Conservation (phyloP, 2,113 vertebrate genomes). For the Anoura caudifer region DNA sequence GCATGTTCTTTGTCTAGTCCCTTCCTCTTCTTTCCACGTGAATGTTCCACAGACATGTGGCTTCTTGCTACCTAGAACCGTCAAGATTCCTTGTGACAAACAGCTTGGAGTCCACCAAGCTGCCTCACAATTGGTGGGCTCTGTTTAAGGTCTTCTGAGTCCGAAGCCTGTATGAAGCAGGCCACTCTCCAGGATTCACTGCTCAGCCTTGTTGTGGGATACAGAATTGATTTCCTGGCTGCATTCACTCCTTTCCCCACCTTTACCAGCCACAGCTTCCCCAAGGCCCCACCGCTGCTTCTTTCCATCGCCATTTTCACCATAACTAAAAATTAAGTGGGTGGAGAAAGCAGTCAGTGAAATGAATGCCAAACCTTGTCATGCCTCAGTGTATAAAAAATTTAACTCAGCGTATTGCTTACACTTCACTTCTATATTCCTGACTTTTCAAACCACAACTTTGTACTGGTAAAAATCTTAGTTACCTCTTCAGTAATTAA, state of each 20-base stretch:
- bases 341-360: not conserved
- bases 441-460: not conserved
- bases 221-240: not conserved
- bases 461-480: not conserved
- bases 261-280: fast-evolving
- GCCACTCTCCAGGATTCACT: not conserved
- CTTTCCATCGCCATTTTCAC: not conserved
- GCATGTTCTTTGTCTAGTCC: no score
- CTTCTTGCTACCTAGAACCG: not conserved
- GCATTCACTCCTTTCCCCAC: not conserved
- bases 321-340: not conserved
- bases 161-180: not conserved
- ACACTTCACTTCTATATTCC: not conserved
- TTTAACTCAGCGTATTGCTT: not conserved
- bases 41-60: not conserved
- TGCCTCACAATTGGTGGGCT: not conserved
- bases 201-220: not conserved
- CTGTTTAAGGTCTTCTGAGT: not conserved
- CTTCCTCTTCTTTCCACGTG: no score
- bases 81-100: not conserved
- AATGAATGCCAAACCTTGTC: not conserved
- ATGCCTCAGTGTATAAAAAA: not conserved
- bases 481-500: not conserved
- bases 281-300: no score
- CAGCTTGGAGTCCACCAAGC: not conserved